Base-by-base conservation (phyloP, 2,888 invertebrate species). In the Belgica antarctica region DNA sequence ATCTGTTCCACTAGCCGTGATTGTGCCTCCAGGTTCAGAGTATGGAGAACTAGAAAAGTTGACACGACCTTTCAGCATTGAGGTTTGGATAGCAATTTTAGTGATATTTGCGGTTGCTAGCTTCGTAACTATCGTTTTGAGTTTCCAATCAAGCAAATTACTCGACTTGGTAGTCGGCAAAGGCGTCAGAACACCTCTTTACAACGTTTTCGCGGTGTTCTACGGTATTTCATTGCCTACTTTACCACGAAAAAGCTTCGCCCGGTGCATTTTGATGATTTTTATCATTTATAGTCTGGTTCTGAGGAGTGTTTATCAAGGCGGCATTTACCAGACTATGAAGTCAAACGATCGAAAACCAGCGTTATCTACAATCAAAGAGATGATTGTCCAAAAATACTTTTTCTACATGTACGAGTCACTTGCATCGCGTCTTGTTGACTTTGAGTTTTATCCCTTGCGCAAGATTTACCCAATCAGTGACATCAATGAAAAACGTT, bases 231-330 rank as follows among this genome's bases (percentile, higher is more conserved):
- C 52, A 8, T 28, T 52, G 31, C 1, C 15, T 15, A 28, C 1
- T 3, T 24, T 52, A 19, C 68, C 68, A 1, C 17, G 4, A 5
- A n/a, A 57, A 57, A 68, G 31, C 47, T 68, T 68, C 24, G 28
- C 52, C n/a, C 47, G 68, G 2, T 68, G 31, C 19, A 1, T 68
- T 8, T 8, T 68, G 2, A 46, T 57, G 34, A 12, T 17, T 12
- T 28, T 31, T 10, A 7, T 57, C 2, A 5, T 52, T 3, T 57
- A 19, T 12, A 57, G 19, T 10, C 22, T 68, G 7, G 27, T 68
- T n/a, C 5, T 68, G 15, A 19, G 68, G 5, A 28, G 31, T 17
- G n/a, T 25, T 31, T 68, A 68, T 68, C 52, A 68, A 57, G 68
- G 47, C 19, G 68, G 19, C 17, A 10, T 47, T 4, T 68, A 47